Conservation (phyloP, 2,113 vertebrate species). For the Cyanoramphus novaezelandiae region DNA sequence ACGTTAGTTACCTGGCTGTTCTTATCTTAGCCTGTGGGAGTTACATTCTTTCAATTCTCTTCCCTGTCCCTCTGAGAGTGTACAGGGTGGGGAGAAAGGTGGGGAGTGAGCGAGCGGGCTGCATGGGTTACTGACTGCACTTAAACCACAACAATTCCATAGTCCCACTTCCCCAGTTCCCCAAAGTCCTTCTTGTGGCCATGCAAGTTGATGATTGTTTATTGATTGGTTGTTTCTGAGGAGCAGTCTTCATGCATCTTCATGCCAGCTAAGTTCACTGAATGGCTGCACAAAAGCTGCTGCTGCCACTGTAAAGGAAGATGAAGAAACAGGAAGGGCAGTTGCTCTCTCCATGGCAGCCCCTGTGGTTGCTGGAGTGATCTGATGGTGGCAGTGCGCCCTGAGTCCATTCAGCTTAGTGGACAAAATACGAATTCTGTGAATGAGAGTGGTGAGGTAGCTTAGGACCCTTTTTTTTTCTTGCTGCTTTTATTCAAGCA, state of each 20-base stretch:
- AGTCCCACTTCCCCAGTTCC: neutral
- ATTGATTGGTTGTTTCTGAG: neutral
- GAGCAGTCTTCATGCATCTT: neutral
- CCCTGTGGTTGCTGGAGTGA: neutral
- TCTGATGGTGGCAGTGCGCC: neutral
- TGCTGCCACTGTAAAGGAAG: neutral
- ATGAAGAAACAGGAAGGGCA: neutral
- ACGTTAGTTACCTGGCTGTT: too few relatives aligned
- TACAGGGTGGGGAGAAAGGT: too few relatives aligned
- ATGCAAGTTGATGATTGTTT: neutral
- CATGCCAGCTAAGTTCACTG: neutral
- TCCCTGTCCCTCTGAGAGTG: too few relatives aligned
- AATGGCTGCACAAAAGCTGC: neutral
- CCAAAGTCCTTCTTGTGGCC: neutral
- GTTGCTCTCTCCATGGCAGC: accelerated
- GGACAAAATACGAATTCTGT: neutral
- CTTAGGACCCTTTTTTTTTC: neutral
- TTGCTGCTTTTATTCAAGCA: neutral
- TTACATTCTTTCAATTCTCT: too few relatives aligned
- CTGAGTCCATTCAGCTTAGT: neutral
- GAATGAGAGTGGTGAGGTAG: neutral
- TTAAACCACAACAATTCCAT: neutral
- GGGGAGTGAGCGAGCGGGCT: too few relatives aligned
- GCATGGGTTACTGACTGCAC: too few relatives aligned
- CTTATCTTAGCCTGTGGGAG: too few relatives aligned